A percentile compares a stretch with the other conserved stretches of the same genome.
Evolutionary conservation across 1,140 invertebrate genomes (phyloP).

Genomic region (Penaeus chinensis): DNA sequence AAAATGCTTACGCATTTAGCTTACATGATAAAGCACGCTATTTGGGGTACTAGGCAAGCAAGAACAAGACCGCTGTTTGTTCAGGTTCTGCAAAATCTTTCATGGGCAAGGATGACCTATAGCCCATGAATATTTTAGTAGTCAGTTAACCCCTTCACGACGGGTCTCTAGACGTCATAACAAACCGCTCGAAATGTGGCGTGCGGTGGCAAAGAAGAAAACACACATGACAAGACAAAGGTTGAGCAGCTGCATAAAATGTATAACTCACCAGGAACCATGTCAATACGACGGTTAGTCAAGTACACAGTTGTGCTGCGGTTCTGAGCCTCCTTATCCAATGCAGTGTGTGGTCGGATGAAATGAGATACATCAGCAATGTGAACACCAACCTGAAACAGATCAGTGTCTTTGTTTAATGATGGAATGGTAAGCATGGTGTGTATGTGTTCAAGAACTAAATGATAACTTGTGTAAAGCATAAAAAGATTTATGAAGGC

Average conservation of each 20-base stretch:
- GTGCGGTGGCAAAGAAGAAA: too few species aligned
- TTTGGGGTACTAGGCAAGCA: too few species aligned
- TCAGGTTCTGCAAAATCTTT: too few species aligned
- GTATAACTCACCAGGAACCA: slow-evolving; percentile 79
- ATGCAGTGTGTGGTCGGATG: slow-evolving; percentile 85
- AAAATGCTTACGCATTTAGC: too few species aligned
- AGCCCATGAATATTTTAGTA: too few species aligned
- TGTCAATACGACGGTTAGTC: slow-evolving; percentile 88
- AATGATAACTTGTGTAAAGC: neutral
- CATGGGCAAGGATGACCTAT: too few species aligned
- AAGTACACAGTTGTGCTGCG: slow-evolving; percentile 92
- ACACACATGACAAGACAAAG: too few species aligned
- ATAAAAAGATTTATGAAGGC: neutral
- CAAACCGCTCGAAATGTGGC: too few species aligned
- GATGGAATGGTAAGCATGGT: neutral
- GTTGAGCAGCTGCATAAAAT: neutral
- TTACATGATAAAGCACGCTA: too few species aligned
- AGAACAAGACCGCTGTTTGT: too few species aligned
- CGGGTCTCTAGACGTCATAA: too few species aligned
- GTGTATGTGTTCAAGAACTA: neutral
- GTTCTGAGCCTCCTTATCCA: slow-evolving; percentile 87
- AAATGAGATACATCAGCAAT: slow-evolving; percentile 97
- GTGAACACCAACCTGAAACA: slow-evolving; percentile 84
- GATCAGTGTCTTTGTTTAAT: neutral
- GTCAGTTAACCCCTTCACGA: too few species aligned